Conservation (phyloP, 2,888 invertebrate genomes). For the Cataglyphis rosenhaueri region DNA sequence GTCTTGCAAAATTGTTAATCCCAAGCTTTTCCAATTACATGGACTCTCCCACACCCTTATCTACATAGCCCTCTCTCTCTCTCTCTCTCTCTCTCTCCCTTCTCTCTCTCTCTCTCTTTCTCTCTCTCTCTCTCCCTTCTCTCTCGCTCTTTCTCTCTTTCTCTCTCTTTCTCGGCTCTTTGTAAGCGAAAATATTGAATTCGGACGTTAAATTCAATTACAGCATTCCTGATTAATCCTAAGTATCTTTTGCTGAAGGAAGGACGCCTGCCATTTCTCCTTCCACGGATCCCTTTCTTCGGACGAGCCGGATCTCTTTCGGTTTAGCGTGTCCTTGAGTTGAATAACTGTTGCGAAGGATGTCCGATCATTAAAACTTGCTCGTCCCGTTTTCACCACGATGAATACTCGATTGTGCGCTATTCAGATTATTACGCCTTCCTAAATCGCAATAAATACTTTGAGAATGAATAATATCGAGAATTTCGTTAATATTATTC, state of each 20-base stretch:
- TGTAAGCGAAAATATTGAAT: slow-evolving; percentile 85
- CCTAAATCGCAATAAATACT: slow-evolving; percentile 25
- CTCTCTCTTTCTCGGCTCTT: slow-evolving; percentile 77
- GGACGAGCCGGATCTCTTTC: slow-evolving; percentile 74
- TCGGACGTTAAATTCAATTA: slow-evolving; percentile 84
- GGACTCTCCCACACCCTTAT: slow-evolving; percentile 60
- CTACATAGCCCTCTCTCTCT: slow-evolving; percentile 37
- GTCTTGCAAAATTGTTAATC: slow-evolving; percentile 85
- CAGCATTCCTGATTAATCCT: slow-evolving; percentile 83
- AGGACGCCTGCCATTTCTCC: slow-evolving; percentile 57
- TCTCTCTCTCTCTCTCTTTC: slow-evolving; percentile 55
- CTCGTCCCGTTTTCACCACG: slow-evolving; percentile 58
- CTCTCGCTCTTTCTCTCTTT: slow-evolving; percentile 50
- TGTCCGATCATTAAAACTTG: slow-evolving; percentile 72
- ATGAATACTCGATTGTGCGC: slow-evolving; percentile 43
- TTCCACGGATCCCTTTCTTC: slow-evolving; percentile 58
- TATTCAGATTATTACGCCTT: slow-evolving; percentile 54
- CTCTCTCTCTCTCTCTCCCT: slow-evolving; percentile 56
- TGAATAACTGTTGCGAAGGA: slow-evolving; percentile 72
- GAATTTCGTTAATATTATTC: background rate
- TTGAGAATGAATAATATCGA: slow-evolving; percentile 33
- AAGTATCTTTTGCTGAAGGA: slow-evolving; percentile 79
- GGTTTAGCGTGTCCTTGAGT: slow-evolving; percentile 65
- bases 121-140: slow-evolving; percentile 55
- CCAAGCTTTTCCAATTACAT: slow-evolving; percentile 84